Conservation (phyloP, 2,797 vertebrate species). For the Neomorphus geoffroyi region DNA sequence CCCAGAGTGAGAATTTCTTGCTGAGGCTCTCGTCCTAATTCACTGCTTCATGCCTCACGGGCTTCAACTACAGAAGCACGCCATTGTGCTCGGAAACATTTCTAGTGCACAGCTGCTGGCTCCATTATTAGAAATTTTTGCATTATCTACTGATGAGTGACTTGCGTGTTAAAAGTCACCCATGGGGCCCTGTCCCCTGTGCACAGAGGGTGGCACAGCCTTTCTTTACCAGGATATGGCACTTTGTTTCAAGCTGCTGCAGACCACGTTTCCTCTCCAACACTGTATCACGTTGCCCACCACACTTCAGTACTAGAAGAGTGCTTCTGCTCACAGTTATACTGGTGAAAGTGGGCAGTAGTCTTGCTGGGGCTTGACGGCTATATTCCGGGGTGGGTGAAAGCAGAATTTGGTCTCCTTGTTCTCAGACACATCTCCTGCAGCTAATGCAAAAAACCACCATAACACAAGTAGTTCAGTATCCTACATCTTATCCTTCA, state of each 20-base stretch:
- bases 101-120: neutral
- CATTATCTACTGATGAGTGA: neutral
- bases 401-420: neutral
- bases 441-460: neutral
- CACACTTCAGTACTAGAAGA: neutral
- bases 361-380: neutral
- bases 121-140: constrained; percentile 22
- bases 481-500: neutral
- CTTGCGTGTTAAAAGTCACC: neutral
- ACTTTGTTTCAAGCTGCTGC: neutral
- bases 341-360: neutral
- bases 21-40: constrained; percentile 36
- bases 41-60: constrained; percentile 4
- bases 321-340: neutral
- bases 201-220: neutral
- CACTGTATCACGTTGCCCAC: no score
- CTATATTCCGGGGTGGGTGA: neutral
- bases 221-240: neutral
- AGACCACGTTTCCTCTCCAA: neutral
- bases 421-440: neutral
- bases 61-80: neutral
- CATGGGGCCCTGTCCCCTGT: neutral
- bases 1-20: neutral
- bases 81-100: neutral
- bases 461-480: neutral